phyloP scores from a whole-genome alignment of 2,797 vertebrate genomes.

The Myotis findleyi region DNA sequence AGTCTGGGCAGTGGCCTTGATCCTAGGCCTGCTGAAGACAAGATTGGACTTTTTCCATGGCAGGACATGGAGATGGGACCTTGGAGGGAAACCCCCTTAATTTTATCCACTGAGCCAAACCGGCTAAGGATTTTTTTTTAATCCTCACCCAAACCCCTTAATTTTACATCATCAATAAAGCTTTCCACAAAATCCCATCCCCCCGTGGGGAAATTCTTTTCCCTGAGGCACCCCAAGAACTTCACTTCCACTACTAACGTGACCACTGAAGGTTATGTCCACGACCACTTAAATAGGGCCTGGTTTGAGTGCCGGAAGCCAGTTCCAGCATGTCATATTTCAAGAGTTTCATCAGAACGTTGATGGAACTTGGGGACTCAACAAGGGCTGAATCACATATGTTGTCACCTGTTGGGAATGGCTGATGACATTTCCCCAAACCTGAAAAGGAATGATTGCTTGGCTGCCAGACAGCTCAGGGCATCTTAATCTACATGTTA shows the following conservation, averaged over 20 bases:
- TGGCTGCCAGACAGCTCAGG: no score
- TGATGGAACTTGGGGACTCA: no score
- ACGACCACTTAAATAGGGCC: background rate
- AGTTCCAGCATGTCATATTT: no score
- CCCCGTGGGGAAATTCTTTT: background rate
- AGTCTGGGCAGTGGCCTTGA: background rate
- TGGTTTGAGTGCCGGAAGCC: background rate
- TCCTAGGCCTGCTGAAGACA: background rate
- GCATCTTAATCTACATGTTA: no score
- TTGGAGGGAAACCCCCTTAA: background rate
- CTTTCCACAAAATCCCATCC: background rate
- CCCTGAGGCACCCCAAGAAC: background rate
- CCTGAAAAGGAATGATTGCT: no score
- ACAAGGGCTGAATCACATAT: no score
- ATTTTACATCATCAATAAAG: background rate
- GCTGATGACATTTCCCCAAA: no score
- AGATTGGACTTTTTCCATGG: background rate
- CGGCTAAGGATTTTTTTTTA: no score
- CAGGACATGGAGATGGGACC: background rate
- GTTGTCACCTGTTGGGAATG: no score
- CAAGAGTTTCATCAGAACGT: no score
- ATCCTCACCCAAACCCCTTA: background rate
- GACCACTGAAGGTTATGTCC: background rate
- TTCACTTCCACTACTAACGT: background rate
- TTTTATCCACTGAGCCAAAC: background rate